Conservation (phyloP, 2,888 invertebrate genomes). For the Philereme transversata region DNA sequence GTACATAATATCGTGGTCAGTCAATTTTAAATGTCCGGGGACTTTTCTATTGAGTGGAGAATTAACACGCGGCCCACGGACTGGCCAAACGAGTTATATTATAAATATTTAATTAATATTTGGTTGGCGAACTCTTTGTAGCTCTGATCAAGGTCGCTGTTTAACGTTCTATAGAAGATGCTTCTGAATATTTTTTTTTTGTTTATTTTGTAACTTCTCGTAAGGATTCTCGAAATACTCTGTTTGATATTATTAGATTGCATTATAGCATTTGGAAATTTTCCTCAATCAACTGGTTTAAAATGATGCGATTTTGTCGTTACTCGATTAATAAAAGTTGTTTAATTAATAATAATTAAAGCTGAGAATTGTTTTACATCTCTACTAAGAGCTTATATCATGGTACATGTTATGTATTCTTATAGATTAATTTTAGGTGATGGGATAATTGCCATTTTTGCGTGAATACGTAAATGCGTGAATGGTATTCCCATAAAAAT, state of each 20-base stretch:
- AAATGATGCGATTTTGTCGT: background rate
- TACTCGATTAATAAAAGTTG: background rate
- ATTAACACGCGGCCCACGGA: constrained; percentile 65
- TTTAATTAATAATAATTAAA: too few species aligned
- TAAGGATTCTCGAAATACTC: constrained; percentile 22
- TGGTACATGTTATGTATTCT: too few species aligned
- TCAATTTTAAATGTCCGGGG: constrained; percentile 28
- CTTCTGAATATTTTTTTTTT: constrained; percentile 40
- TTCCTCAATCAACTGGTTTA: constrained; percentile 5
- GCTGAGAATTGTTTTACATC: too few species aligned
- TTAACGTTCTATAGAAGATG: constrained; percentile 41
- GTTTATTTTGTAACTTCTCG: constrained; percentile 30
- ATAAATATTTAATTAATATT: constrained; percentile 79
- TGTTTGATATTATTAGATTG: constrained; percentile 5
- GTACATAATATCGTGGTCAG: constrained; percentile 33
- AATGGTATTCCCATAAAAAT: too few species aligned
- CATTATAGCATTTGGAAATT: constrained; percentile 5
- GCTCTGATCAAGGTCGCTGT: constrained; percentile 63
- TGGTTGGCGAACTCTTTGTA: constrained; percentile 71
- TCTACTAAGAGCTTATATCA: too few species aligned
- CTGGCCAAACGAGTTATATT: constrained; percentile 72
- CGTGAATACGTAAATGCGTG: too few species aligned
- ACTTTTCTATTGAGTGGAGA: constrained; percentile 47
- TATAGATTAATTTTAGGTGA: too few species aligned
- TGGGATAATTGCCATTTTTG: too few species aligned